These are phyloP conservation scores for Masnerella sp. DNA, from an alignment of 2,888 invertebrate species.

Conservation along the genomic window DNA sequence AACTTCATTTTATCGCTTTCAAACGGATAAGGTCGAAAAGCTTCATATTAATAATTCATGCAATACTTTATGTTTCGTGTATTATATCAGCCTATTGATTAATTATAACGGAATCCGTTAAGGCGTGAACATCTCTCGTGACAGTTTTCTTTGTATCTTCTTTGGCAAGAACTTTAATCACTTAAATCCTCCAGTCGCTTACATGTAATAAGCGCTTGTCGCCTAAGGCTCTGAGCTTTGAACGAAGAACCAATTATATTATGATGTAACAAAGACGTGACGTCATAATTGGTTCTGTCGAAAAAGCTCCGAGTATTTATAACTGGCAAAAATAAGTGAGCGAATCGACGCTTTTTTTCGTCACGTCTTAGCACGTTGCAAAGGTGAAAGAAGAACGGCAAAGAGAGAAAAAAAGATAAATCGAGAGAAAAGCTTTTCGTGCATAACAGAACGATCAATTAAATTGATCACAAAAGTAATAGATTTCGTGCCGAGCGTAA, in stretches of 20 bases:
- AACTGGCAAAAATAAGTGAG: slow-evolving; percentile 27
- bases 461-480: slow-evolving; percentile 42
- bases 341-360: slow-evolving; percentile 5
- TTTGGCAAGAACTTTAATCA: slow-evolving; percentile 56
- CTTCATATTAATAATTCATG: slow-evolving; percentile 32
- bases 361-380: slow-evolving; percentile 25
- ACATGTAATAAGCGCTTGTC: slow-evolving; percentile 50
- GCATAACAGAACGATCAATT: slow-evolving; percentile 46
- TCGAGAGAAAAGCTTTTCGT: slow-evolving; percentile 4
- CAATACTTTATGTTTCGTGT: slow-evolving; percentile 40
- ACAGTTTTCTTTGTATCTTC: slow-evolving; percentile 54
- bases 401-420: background rate
- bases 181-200: slow-evolving; percentile 57
- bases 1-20: slow-evolving; percentile 15
- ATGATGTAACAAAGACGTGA: slow-evolving; percentile 57
- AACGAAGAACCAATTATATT: slow-evolving; percentile 60
- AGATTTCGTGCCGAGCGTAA: slow-evolving; percentile 32
- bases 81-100: slow-evolving; percentile 32
- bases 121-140: slow-evolving; percentile 37
- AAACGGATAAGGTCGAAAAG: background rate
- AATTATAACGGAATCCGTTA: slow-evolving; percentile 38
- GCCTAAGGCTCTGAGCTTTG: slow-evolving; percentile 56
- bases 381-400: slow-evolving; percentile 1
- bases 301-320: slow-evolving; percentile 52
- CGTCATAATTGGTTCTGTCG: slow-evolving; percentile 53